phyloP scores from a whole-genome alignment of 1,140 invertebrate genomes.

The Grapholita molesta region DNA sequence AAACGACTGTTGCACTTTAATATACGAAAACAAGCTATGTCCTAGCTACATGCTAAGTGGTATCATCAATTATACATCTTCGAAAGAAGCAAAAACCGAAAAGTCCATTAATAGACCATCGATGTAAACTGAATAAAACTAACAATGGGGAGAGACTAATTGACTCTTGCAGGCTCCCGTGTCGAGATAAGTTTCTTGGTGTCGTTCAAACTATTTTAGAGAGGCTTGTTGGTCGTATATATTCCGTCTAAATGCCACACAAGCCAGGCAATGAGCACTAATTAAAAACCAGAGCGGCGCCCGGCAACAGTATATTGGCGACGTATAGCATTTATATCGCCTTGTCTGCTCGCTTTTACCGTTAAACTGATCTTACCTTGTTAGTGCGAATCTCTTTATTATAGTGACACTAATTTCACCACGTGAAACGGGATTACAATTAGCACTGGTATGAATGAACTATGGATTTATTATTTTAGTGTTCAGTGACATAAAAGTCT shows the following conservation, averaged over 20 bases:
- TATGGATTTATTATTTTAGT: not conserved
- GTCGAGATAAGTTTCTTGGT: not conserved
- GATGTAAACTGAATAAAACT: not conserved
- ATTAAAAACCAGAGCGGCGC: constrained; percentile 12
- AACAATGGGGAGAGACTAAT: not conserved
- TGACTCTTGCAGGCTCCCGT: not conserved
- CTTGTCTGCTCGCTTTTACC: constrained; percentile 8
- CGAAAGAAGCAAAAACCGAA: no score
- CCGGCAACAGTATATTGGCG: constrained; percentile 15
- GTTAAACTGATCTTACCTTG: constrained; percentile 8
- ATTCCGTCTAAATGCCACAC: not conserved
- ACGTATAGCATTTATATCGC: constrained; percentile 16
- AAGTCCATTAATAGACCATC: no score
- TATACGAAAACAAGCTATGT: not conserved
- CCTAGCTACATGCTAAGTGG: no score
- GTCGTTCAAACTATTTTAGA: not conserved
- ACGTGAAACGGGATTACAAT: not conserved
- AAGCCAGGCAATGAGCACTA: constrained; percentile 8
- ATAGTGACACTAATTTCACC: not conserved
- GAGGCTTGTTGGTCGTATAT: not conserved
- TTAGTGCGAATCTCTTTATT: constrained; percentile 10
- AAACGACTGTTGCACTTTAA: not conserved
- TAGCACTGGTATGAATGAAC: not conserved
- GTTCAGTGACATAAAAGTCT: no score
- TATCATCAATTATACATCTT: no score